phyloP scores from a whole-genome alignment of 2,797 vertebrate genomes.

The Darevskia nairensis region DNA sequence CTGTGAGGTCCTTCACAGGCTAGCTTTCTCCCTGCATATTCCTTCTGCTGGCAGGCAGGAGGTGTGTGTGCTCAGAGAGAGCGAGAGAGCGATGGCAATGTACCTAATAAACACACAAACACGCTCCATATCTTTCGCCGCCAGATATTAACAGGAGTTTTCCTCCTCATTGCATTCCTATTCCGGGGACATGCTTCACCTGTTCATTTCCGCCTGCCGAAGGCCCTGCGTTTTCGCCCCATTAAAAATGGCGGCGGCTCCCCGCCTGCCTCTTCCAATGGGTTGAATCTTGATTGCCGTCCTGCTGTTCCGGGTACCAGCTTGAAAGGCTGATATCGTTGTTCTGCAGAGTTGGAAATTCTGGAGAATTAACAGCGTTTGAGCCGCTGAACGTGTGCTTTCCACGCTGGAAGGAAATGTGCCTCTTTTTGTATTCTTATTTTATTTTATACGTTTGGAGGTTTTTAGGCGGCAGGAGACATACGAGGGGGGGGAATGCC shows the following conservation, averaged over 20 bases:
- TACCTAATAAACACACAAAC: no score
- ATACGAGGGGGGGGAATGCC: no score
- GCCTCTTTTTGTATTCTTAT: background rate
- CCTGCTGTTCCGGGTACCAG: background rate
- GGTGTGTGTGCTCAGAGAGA: no score
- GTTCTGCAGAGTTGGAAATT: background rate
- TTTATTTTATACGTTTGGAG: no score
- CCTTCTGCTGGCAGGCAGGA: no score
- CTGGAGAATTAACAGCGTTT: background rate
- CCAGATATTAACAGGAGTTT: background rate
- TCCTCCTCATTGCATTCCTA: background rate
- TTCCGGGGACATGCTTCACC: background rate
- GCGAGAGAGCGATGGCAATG: no score
- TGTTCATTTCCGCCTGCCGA: background rate
- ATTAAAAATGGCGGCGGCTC: background rate
- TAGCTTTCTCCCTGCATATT: no score
- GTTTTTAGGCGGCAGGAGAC: no score
- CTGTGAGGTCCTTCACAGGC: no score
- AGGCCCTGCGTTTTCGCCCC: background rate
- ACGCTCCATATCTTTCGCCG: background rate
- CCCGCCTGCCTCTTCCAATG: background rate
- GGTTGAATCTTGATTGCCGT: background rate
- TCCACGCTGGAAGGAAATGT: background rate
- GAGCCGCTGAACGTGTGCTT: background rate
- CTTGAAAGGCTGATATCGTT: no score